phyloP scores from a whole-genome alignment of 2,113 vertebrate genomes.

The Rhizomys pruinosus region DNA sequence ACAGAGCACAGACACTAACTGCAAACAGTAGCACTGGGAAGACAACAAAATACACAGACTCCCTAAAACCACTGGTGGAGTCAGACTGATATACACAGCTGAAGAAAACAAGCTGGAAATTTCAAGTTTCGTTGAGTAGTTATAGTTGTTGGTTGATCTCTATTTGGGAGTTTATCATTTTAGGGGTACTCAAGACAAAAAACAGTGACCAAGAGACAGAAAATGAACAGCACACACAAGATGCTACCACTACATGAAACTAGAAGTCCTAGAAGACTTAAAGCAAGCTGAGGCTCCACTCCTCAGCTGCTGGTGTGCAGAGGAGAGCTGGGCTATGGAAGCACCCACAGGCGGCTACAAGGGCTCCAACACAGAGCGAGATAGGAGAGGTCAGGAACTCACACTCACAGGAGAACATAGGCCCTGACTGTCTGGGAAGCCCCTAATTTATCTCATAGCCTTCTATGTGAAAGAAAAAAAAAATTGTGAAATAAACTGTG shows the following conservation, averaged over 20 bases:
- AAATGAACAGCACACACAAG: neutral
- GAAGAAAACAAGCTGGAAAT: neutral
- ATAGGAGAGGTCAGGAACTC: neutral
- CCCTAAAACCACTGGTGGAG: neutral
- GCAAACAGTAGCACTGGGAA: neutral
- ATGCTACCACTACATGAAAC: neutral
- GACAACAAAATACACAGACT: neutral
- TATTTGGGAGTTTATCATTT: too few species aligned
- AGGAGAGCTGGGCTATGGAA: neutral
- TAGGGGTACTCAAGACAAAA: conserved; percentile 7
- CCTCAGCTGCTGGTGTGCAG: neutral
- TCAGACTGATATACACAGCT: neutral
- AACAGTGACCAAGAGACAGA: neutral
- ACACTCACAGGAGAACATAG: neutral
- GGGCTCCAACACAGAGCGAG: neutral
- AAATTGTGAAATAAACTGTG: too few species aligned
- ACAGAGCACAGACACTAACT: neutral
- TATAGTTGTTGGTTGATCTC: too few species aligned
- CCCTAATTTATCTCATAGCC: neutral
- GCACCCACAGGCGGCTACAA: neutral
- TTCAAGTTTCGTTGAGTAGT: too few species aligned
- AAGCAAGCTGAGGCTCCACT: neutral
- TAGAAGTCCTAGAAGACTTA: fast-evolving
- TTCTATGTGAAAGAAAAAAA: neutral
- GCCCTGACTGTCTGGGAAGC: neutral